phyloP scores from a whole-genome alignment of 2,888 invertebrate species.

The Oxytorus armatus region DNA sequence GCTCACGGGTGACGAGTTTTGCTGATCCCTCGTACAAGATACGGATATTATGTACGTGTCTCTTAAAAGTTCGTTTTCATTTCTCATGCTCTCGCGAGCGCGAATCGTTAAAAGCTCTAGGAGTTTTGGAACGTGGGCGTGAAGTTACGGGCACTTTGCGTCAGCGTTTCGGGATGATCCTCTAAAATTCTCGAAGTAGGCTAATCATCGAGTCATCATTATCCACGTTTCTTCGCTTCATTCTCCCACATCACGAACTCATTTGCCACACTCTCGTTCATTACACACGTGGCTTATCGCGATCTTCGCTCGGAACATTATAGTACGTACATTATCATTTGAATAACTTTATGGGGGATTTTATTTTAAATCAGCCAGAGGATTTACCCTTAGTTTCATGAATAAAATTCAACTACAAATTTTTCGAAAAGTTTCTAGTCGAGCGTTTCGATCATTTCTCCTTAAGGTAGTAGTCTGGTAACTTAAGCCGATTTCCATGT shows the following conservation, averaged over 20 bases:
- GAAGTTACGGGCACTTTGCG: constrained; percentile 13
- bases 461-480: too few relatives aligned
- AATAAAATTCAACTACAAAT: too few relatives aligned
- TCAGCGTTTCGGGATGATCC: constrained; percentile 8
- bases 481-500: too few relatives aligned
- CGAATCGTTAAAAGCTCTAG: background rate
- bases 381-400: too few relatives aligned
- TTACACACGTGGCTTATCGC: background rate
- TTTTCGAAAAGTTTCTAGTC: too few relatives aligned
- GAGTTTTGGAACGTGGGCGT: background rate
- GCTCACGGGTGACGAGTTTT: constrained; percentile 45
- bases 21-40: constrained; percentile 10
- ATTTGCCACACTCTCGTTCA: background rate
- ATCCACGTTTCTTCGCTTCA: background rate
- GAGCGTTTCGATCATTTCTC: too few relatives aligned
- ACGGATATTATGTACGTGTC: background rate
- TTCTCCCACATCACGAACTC: background rate
- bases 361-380: too few relatives aligned
- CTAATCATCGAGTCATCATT: constrained; percentile 8
- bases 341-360: too few relatives aligned
- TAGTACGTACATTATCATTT: background rate
- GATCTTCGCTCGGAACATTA: constrained; percentile 18
- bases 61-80: constrained; percentile 33
- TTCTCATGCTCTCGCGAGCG: constrained; percentile 34
- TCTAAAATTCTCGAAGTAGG: constrained; percentile 8